These are phyloP conservation scores for Chinchilla lanigera DNA, from an alignment of 2,113 vertebrate species.

Conservation along the genomic window DNA sequence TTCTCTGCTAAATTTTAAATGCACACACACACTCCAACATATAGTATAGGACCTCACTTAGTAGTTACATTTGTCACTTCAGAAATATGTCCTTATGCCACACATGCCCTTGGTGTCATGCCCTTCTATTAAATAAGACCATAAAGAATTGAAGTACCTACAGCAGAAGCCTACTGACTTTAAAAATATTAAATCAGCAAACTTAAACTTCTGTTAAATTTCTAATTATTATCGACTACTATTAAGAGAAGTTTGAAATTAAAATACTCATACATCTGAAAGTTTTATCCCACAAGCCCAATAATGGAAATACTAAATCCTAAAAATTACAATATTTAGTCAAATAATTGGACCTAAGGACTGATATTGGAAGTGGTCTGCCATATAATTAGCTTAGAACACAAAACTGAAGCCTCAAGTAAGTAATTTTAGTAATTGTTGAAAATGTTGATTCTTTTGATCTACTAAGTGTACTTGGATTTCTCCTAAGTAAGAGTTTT, in stretches of 20 bases:
- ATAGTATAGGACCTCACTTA: not conserved
- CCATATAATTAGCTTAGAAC: not conserved
- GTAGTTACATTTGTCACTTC: conserved; percentile 53
- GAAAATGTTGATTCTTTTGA: not conserved
- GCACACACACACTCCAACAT: not conserved
- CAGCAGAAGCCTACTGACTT: not conserved
- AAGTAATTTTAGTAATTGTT: not conserved
- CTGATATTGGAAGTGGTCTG: not conserved
- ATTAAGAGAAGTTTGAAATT: not conserved
- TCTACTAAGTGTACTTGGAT: not conserved
- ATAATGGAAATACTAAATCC: not conserved
- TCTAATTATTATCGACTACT: not conserved
- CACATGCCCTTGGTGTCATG: not conserved
- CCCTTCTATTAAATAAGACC: conserved; percentile 36
- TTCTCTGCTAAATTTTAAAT: not conserved
- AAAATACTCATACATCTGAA: not conserved
- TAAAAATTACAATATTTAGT: not conserved
- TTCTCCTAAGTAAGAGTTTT: not conserved
- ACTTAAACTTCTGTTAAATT: not conserved
- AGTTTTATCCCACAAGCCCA: not conserved
- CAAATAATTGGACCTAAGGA: not conserved
- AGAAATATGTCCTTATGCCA: conserved; percentile 17
- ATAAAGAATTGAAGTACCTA: not conserved
- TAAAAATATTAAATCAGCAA: not conserved
- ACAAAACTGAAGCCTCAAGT: not conserved